Conservation (phyloP, 2,888 invertebrate species). For the Orgyia antiqua region DNA sequence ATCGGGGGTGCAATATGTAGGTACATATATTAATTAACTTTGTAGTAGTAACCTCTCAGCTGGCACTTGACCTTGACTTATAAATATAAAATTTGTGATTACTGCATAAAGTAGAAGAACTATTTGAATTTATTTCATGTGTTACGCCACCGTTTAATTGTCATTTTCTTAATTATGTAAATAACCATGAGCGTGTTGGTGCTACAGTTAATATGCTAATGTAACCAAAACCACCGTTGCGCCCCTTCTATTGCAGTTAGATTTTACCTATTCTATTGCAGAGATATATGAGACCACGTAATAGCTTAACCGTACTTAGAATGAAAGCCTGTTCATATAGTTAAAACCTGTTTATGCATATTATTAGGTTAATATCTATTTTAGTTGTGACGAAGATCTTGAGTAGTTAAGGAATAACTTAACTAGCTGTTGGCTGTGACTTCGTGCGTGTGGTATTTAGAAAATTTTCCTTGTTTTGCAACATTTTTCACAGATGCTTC, state of each 20-base stretch:
- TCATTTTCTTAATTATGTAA: constrained; percentile 41
- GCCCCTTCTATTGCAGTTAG: constrained; percentile 14
- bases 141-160: constrained; percentile 1
- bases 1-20: no score
- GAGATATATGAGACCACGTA: constrained; percentile 30
- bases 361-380: constrained; percentile 17
- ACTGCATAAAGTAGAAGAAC: no score
- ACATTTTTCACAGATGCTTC: no score
- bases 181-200: constrained; percentile 34
- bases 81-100: no score
- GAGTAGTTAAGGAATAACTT: neutral
- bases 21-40: no score
- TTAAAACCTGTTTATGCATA: constrained; percentile 27
- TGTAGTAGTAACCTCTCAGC: no score
- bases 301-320: constrained; percentile 22
- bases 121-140: neutral
- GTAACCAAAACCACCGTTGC: constrained; percentile 31
- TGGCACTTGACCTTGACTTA: no score
- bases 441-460: no score
- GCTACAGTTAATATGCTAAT: constrained; percentile 44
- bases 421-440: no score
- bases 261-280: constrained; percentile 23
- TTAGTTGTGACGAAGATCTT: constrained; percentile 15
- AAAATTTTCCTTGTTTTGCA: no score
- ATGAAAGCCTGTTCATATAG: constrained; percentile 17